Evolutionary conservation across 1,140 invertebrate species (phyloP).

Genomic region (Mercenaria mercenaria): DNA sequence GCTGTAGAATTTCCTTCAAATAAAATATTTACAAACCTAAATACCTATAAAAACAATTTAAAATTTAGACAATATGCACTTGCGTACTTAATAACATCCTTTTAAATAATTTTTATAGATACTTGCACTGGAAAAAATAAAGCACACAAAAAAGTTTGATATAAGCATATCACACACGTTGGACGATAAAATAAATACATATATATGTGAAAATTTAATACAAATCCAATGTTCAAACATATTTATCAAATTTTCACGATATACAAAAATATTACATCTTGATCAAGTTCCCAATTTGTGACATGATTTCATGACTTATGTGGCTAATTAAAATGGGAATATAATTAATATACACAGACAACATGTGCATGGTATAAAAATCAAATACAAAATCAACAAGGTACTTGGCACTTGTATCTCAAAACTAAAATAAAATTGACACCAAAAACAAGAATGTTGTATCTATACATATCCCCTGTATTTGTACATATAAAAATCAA

Average conservation of each 20-base stretch:
- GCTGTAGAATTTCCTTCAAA: not conserved
- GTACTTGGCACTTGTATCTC: conserved; percentile 20
- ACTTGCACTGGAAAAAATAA: not conserved
- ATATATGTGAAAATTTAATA: not conserved
- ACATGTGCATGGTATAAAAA: not conserved
- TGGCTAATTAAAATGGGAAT: not conserved
- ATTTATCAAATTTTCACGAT: not conserved
- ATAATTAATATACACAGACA: not conserved
- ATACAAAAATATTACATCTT: conserved; percentile 31
- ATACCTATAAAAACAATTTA: not conserved
- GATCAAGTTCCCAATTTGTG: not conserved
- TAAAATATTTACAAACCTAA: not conserved
- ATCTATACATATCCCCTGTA: not conserved
- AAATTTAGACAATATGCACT: not conserved
- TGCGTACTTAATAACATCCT: conserved; percentile 8
- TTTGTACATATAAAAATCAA: no score
- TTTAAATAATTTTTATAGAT: conserved; percentile 20
- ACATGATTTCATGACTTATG: not conserved
- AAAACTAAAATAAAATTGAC: not conserved
- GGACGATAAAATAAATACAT: not conserved
- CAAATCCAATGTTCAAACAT: not conserved
- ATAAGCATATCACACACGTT: conserved; percentile 1
- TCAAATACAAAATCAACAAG: conserved; percentile 16
- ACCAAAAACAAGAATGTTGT: not conserved
- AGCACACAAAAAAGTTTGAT: not conserved